Percentiles rank a stretch among this genome's conserved stretches.
Evolutionary conservation across 2,888 invertebrate species (phyloP).

Genomic region (Vesta saturnalis): DNA sequence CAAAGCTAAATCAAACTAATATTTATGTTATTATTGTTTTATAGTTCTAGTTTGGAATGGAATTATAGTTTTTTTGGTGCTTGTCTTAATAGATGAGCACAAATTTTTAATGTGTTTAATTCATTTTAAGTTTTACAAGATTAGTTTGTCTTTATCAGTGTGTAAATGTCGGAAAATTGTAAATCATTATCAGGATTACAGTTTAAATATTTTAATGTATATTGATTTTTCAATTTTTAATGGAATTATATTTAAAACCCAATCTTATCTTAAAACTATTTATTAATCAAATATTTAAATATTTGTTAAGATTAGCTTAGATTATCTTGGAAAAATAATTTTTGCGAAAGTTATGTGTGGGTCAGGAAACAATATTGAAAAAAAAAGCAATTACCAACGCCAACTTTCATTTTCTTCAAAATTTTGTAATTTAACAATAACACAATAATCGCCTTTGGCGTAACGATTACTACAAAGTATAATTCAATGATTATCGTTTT

Average conservation of each 20-base stretch:
- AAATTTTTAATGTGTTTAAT: too few species aligned
- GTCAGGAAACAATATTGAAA: background rate
- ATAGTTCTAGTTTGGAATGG: background rate
- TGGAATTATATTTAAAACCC: background rate
- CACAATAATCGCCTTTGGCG: background rate
- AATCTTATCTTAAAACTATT: background rate
- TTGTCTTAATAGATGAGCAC: too few species aligned
- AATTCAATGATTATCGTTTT: conserved; percentile 22
- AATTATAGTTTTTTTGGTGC: too few species aligned
- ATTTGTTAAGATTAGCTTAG: too few species aligned
- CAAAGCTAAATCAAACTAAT: conserved; percentile 17
- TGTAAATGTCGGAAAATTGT: background rate
- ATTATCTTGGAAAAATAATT: background rate
- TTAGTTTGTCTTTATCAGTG: too few species aligned
- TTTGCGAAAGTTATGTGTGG: background rate
- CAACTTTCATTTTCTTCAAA: conserved; percentile 7
- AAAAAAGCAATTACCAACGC: too few species aligned
- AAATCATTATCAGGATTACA: too few species aligned
- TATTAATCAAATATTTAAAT: background rate
- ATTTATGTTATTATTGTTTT: conserved; percentile 9
- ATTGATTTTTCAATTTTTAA: background rate
- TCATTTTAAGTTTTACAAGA: too few species aligned
- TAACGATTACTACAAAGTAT: background rate
- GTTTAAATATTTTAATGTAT: too few species aligned
- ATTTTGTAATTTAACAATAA: background rate